Conservation (phyloP, 2,797 vertebrate genomes). For the Tragopan temminckii region DNA sequence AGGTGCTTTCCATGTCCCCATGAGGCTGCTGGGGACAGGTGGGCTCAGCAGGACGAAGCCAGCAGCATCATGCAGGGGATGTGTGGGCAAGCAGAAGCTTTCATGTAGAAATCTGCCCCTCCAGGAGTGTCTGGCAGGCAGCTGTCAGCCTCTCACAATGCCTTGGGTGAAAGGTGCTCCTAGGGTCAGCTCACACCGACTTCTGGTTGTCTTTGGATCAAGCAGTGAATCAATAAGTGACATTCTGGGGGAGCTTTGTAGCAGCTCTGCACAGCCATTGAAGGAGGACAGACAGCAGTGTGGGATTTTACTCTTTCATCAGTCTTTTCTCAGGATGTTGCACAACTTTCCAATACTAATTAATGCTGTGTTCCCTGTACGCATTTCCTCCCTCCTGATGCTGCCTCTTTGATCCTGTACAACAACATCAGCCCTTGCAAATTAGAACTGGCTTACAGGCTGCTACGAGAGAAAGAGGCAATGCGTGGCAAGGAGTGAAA, state of each 20-base stretch:
- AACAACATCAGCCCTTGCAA: background rate
- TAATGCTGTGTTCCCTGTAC: background rate
- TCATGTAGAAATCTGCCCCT: background rate
- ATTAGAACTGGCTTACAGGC: background rate
- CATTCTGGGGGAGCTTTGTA: background rate
- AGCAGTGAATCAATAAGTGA: background rate
- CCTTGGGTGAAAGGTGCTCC: background rate
- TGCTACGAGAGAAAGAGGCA: background rate
- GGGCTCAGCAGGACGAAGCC: background rate
- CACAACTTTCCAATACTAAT: conserved; percentile 27
- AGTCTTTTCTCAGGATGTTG: background rate
- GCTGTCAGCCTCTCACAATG: background rate
- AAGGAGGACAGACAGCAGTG: background rate
- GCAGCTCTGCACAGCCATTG: background rate
- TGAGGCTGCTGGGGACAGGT: background rate
- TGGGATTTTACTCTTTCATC: background rate
- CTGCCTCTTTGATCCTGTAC: conserved; percentile 4
- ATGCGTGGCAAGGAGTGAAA: background rate
- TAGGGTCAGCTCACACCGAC: conserved; percentile 4
- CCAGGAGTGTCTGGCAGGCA: background rate
- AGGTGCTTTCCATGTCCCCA: background rate
- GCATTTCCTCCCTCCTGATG: background rate
- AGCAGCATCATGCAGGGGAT: background rate
- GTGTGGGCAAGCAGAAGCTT: background rate
- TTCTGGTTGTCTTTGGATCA: conserved; percentile 8